Evolutionary conservation across 1,140 invertebrate genomes (phyloP), one percentile per base, ranked within the genome.

Genomic region (Scaptodrosophila lebanonensis): DNA sequence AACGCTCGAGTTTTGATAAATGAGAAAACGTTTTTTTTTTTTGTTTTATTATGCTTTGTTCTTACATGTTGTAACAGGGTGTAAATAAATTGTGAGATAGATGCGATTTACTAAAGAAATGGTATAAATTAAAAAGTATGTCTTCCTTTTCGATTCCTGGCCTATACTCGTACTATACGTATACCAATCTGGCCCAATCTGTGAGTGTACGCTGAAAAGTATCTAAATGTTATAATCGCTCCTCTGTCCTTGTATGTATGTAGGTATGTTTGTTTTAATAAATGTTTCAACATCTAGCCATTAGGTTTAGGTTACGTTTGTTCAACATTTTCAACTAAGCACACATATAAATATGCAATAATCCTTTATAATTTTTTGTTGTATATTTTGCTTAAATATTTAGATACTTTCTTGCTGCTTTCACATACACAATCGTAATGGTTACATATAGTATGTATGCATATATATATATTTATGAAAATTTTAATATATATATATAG

Each of bases 31-130:
- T 54, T 68, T 72, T 42, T 51, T 60, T 53, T 60, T 67, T 66
- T 66, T 65, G 45, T 56, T 48, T 47, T 65, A 70, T 52, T 77
- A 72, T 63, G 67, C 57, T 67, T 77, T 77, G 47, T 66, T 82
- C 75, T 79, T 79, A 79, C 73, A 79, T 79, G 72, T 73, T 54
- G 68, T 77, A 77, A 79, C 69, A 79, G 68, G 59, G 75, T 79
- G 73, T 79, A 79, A 79, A 79, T 82, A 82, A 79, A 64, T 82
- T 67, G 73, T 79, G 73, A 69, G 73, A 82, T 68, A 82, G 65
- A 73, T 79, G 73, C 69, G 66, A 50, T 73, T 61, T 51, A 57
- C 50, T 61, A 64, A 67, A 72, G 68, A 57, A 63, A 66, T 45
- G 38, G 32, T 79, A 77, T 60, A 82, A 82, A 79, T 65, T 72